Evolutionary conservation across 23 tunicate species (phyloP), one percentile per base, ranked within the genome.

Genomic region (Phallusia fumigata): DNA sequence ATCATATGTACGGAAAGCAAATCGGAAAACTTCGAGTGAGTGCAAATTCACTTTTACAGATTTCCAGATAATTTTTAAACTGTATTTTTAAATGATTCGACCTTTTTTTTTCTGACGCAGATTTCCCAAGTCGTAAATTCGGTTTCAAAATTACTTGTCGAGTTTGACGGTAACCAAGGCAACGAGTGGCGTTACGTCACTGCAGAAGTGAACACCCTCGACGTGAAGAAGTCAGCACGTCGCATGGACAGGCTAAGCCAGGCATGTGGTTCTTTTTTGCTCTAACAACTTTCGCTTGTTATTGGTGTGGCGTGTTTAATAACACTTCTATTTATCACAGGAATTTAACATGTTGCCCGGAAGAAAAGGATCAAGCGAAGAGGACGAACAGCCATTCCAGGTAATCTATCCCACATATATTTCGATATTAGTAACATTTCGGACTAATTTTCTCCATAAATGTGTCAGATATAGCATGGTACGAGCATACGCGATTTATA

Each of bases 1-100:
- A 97, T 65, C 97, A 97, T 76, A 97, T 97, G 99, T 91, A 92
- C 78, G 99, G 99, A 22, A 77, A 86, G 32, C 95, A 92, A 85
- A 92, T 86, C 26, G 97, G 97, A 19, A 51, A 65, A 33, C 77
- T 97, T 16, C 44, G 74, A 76, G 99, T 92, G 80, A 52, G 89
- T 64, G 12, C 12, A 13, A 53, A 18, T 8, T 18, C 3, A 16
- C 33, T 19, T 45, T 3, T 10, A 5, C 5, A 78, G 2, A 1
- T 31, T 8, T 8, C 18, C 31, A 10, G 12, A 33, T 16, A 21
- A 24, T 11, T 58, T 58, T 58, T 58, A 24, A 24, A 58, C 3
- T 21, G 5, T 5, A 58, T n/a, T n/a, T n/a, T n/a, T n/a, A n/a
- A n/a, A n/a, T n/a, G n/a, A n/a, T n/a, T n/a, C n/a, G n/a, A n/a